phyloP scores from a whole-genome alignment of 92 coral and sea anemone genomes.

The Phenganax marumi region DNA sequence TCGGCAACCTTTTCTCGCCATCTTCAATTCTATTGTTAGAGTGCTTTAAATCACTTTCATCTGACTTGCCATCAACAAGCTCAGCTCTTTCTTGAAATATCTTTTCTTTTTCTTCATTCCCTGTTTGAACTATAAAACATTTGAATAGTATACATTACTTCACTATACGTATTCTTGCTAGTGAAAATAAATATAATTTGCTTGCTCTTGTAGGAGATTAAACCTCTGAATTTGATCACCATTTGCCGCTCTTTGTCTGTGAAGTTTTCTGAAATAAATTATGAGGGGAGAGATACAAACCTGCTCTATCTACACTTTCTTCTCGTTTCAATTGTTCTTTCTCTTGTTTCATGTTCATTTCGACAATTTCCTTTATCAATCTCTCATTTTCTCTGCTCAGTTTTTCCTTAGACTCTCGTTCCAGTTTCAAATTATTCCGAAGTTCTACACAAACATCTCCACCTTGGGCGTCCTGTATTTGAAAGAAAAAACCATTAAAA shows the following conservation, averaged over 20 bases:
- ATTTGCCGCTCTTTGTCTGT: constrained; percentile 17
- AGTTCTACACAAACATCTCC: constrained; percentile 23
- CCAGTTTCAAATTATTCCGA: constrained; percentile 35
- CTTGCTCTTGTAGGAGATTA: too few species aligned
- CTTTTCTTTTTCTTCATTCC: constrained; percentile 54
- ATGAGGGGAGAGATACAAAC: constrained; percentile 39
- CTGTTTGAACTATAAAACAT: constrained; percentile 36
- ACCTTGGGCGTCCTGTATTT: background rate
- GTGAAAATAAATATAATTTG: too few species aligned
- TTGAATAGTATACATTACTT: too few species aligned
- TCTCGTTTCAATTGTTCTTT: constrained; percentile 54
- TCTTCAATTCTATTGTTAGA: constrained; percentile 32
- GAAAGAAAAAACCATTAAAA: too few species aligned
- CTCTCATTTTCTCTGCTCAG: constrained; percentile 58
- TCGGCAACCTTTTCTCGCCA: constrained; percentile 50
- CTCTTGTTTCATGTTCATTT: constrained; percentile 51
- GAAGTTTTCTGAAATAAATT: constrained; percentile 43
- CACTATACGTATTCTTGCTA: too few species aligned
- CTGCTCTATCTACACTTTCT: constrained; percentile 42
- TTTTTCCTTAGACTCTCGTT: constrained; percentile 62
- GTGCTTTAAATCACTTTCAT: constrained; percentile 49
- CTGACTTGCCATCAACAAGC: constrained; percentile 39
- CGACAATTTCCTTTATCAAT: constrained; percentile 57
- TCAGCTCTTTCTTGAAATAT: background rate
- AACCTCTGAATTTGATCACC: constrained; percentile 50